Conservation (phyloP, 2,113 vertebrate species). For the Pedetes capensis region DNA sequence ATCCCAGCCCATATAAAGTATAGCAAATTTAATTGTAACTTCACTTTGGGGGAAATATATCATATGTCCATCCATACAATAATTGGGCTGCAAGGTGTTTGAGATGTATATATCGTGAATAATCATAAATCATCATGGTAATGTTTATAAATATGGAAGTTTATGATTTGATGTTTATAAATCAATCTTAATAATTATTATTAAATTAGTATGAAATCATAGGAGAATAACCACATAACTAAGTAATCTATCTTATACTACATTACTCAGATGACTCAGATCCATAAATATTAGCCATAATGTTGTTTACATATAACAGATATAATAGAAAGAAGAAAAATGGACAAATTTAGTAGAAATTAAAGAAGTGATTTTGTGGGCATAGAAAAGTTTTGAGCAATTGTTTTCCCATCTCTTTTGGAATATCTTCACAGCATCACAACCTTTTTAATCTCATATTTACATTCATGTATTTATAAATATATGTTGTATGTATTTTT, state of each 20-base stretch:
- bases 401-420: background rate
- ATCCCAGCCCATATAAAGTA: background rate
- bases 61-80: background rate
- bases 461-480: slow-evolving; percentile 63
- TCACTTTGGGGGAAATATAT: background rate
- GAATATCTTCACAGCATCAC: background rate
- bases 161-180: slow-evolving; percentile 36
- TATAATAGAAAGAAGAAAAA: slow-evolving; percentile 33
- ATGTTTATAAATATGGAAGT: slow-evolving; percentile 2
- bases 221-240: slow-evolving; percentile 9
- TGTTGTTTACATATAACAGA: slow-evolving; percentile 29
- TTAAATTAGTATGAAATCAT: slow-evolving; percentile 5
- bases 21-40: slow-evolving; percentile 1
- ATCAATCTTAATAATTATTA: background rate
- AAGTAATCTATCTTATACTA: background rate
- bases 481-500: slow-evolving; percentile 62
- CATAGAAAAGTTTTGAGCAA: slow-evolving; percentile 25
- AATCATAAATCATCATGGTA: background rate
- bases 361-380: slow-evolving; percentile 19
- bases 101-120: slow-evolving; percentile 14
- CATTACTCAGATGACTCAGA: background rate
- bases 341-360: slow-evolving; percentile 44
- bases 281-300: background rate
- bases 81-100: background rate
- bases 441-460: slow-evolving; percentile 17